Percentiles rank a stretch among this genome's conserved stretches.
Conservation (phyloP, 1,140 invertebrate species). For the Trichonephila clavipes region DNA sequence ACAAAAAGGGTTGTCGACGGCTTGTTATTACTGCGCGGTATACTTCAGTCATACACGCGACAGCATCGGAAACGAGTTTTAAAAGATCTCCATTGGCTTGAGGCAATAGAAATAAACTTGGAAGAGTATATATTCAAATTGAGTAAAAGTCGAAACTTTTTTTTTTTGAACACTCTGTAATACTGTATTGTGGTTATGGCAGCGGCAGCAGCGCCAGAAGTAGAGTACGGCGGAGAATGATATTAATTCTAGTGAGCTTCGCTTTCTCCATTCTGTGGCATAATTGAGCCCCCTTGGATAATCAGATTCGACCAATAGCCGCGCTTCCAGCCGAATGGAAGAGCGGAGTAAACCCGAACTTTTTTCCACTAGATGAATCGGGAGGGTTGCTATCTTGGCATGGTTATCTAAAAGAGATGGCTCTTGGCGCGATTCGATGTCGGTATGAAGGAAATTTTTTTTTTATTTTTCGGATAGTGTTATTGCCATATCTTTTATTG, state of each 20-base stretch:
- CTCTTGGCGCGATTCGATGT: neutral
- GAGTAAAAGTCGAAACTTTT: conserved; percentile 4
- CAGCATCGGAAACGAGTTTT: neutral
- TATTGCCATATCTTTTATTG: neutral
- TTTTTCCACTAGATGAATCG: conserved; percentile 72
- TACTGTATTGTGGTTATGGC: neutral
- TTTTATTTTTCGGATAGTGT: neutral
- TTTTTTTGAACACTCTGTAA: neutral
- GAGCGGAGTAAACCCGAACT: conserved; percentile 74
- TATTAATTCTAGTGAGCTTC: conserved; percentile 71
- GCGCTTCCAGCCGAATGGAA: conserved; percentile 73
- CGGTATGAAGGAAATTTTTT: neutral
- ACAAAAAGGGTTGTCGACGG: neutral
- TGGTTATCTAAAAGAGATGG: neutral
- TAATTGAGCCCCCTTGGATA: conserved; percentile 74
- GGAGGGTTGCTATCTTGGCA: neutral
- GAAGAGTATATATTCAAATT: neutral
- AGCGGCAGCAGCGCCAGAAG: conserved; percentile 6
- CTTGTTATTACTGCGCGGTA: neutral
- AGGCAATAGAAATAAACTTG: neutral
- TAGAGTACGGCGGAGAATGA: conserved; percentile 27
- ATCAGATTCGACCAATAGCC: conserved; percentile 76
- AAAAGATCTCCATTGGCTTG: conserved; percentile 10
- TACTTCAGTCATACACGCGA: neutral
- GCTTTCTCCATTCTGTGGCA: conserved; percentile 59